These are phyloP conservation scores for Agrotis exclamationis DNA, from an alignment of 2,888 invertebrate genomes.

Conservation along the genomic window DNA sequence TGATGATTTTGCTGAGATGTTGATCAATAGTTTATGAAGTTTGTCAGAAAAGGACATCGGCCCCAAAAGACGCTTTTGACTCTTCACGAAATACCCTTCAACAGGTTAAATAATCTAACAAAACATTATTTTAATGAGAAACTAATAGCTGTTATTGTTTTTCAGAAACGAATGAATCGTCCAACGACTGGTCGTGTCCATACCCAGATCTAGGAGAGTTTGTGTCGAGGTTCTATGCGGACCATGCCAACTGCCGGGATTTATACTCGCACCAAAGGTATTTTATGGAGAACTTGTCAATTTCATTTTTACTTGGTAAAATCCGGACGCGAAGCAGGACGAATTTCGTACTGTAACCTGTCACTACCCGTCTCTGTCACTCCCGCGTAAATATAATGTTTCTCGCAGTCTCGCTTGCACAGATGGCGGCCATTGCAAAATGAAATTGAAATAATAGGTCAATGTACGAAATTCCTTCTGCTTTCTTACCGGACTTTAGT, in stretches of 20 bases:
- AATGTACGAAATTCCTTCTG: too few species aligned
- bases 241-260: conserved; percentile 93
- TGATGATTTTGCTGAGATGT: too few species aligned
- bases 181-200: conserved; percentile 77
- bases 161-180: conserved; percentile 72
- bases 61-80: background rate
- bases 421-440: too few species aligned
- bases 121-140: background rate
- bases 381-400: too few species aligned
- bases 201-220: conserved; percentile 93
- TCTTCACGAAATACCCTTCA: background rate
- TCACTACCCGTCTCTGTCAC: too few species aligned
- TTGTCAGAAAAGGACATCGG: too few species aligned
- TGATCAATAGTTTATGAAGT: too few species aligned
- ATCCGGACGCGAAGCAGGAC: too few species aligned
- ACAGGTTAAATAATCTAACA: background rate
- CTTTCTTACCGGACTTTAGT: too few species aligned
- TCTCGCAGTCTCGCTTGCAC: too few species aligned
- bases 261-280: conserved; percentile 89
- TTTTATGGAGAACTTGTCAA: background rate
- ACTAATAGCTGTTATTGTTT: background rate
- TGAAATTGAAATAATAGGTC: too few species aligned
- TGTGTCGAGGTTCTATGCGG: conserved; percentile 93
- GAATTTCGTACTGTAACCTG: too few species aligned
- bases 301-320: background rate